Evolutionary conservation across 2,113 vertebrate genomes (phyloP).

Genomic region (Elanus axillaris): DNA sequence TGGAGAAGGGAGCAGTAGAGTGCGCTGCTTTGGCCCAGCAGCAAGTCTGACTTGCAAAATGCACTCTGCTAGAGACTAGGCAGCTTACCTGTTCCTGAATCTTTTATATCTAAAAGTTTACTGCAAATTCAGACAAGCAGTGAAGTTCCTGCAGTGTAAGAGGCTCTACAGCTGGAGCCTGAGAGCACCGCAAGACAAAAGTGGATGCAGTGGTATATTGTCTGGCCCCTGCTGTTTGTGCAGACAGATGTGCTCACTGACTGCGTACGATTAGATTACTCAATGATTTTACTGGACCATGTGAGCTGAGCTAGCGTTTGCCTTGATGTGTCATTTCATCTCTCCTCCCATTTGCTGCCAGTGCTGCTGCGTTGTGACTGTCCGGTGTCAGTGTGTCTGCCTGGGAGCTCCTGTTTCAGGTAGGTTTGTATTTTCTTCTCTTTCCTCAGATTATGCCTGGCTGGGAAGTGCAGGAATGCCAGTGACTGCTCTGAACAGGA

Average conservation of each 20-base stretch:
- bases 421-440: neutral
- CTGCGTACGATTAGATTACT: neutral
- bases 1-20: neutral
- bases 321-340: neutral
- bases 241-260: neutral
- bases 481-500: neutral
- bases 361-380: neutral
- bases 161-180: neutral
- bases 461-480: neutral
- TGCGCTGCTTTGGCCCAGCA: neutral
- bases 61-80: neutral
- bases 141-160: neutral
- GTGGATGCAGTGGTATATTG: neutral
- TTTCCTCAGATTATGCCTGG: neutral
- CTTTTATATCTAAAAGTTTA: neutral
- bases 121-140: neutral
- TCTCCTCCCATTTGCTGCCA: neutral
- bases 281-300: neutral
- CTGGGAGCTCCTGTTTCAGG: slow-evolving; percentile 6
- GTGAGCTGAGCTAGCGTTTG: neutral
- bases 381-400: fast-evolving
- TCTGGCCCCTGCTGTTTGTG: neutral
- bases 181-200: neutral
- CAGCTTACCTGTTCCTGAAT: neutral
- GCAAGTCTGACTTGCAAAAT: neutral